Percentiles rank a stretch among this genome's conserved stretches.
phyloP scores from a whole-genome alignment of 2,797 vertebrate species.

The Galaxias olidus region DNA sequence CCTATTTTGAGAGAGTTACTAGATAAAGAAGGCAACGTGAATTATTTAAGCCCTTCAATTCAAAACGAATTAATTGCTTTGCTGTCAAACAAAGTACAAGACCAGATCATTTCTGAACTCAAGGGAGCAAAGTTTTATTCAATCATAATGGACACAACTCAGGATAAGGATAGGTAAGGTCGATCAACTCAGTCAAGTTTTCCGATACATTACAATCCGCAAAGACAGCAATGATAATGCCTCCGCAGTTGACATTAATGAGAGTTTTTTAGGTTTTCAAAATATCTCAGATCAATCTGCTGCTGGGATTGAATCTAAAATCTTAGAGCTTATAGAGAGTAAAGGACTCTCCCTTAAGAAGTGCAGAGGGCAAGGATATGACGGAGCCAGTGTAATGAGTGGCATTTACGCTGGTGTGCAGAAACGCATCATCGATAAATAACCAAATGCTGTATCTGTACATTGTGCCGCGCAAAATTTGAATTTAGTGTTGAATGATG shows the following conservation, averaged over 20 bases:
- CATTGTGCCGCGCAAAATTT: slow-evolving; percentile 21
- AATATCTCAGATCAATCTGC: not conserved
- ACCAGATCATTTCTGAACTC: not conserved
- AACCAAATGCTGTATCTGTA: slow-evolving; percentile 18
- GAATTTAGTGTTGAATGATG: slow-evolving; percentile 18
- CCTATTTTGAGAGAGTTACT: not conserved
- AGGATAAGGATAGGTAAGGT: no score
- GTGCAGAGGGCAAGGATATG: slow-evolving; percentile 9
- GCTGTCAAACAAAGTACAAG: slow-evolving; percentile 3
- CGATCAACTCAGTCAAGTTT: slow-evolving; percentile 8
- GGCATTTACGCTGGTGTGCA: slow-evolving; percentile 10
- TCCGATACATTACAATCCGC: not conserved
- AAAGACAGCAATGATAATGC: slow-evolving; percentile 1
- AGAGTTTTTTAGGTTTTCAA: slow-evolving; percentile 10
- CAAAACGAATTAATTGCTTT: not conserved
- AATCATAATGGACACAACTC: slow-evolving; percentile 1
- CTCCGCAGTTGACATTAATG: not conserved
- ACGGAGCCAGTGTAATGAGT: not conserved
- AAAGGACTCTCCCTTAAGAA: not conserved
- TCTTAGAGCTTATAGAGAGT: not conserved
- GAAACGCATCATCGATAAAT: slow-evolving; percentile 1
- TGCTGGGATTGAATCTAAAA: not conserved
- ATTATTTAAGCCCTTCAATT: not conserved
- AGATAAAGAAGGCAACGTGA: not conserved
- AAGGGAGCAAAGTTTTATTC: not conserved